Evolutionary conservation across 1,140 invertebrate genomes (phyloP).

Genomic region (Epicauta chinensis): DNA sequence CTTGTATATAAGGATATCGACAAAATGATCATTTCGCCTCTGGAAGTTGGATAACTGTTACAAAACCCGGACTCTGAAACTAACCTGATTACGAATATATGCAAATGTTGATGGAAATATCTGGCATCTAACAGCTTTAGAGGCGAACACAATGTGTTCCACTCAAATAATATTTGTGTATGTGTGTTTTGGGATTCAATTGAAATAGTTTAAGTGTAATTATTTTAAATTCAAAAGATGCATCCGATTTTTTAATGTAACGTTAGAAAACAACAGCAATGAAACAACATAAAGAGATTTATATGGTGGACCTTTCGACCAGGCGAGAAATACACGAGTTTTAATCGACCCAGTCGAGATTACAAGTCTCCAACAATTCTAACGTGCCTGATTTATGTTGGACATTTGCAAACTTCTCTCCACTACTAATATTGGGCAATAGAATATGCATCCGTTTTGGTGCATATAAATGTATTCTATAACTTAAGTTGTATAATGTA

Average conservation of each 20-base stretch:
- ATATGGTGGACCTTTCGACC: not conserved
- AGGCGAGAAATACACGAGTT: constrained; percentile 12
- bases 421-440: constrained; percentile 14
- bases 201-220: too few species aligned
- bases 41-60: too few species aligned
- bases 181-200: too few species aligned
- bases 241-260: too few species aligned
- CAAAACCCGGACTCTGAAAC: constrained; percentile 1
- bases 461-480: too few species aligned
- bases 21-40: too few species aligned
- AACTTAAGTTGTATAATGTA: too few species aligned
- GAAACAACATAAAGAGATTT: too few species aligned
- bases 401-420: constrained; percentile 14
- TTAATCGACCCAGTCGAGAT: constrained; percentile 17
- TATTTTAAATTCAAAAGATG: too few species aligned
- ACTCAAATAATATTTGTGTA: too few species aligned
- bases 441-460: constrained; percentile 9
- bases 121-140: not conserved
- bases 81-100: constrained; percentile 9
- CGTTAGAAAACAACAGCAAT: too few species aligned
- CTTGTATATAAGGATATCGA: too few species aligned
- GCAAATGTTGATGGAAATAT: constrained; percentile 8
- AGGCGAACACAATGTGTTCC: not conserved
- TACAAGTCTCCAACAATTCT: constrained; percentile 17
- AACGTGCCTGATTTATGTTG: constrained; percentile 7